Percentiles rank a stretch among this genome's conserved stretches.
These are phyloP conservation scores for Papilio protenor DNA, from an alignment of 2,888 invertebrate species.

Conservation along the genomic window DNA sequence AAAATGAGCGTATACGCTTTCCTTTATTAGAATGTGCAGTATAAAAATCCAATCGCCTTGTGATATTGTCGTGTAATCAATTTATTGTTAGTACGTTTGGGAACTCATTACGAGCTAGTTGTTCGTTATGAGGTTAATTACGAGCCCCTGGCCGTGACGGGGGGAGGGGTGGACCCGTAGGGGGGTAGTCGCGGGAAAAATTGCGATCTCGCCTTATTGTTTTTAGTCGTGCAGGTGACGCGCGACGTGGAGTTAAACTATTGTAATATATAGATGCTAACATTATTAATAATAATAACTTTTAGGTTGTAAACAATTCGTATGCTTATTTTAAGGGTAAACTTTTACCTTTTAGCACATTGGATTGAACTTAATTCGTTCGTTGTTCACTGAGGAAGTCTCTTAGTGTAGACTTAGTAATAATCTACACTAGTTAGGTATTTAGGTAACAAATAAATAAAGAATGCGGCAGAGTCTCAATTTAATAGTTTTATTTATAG, in stretches of 20 bases:
- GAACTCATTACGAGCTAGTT: slow-evolving; percentile 54
- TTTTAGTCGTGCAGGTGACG: slow-evolving; percentile 49
- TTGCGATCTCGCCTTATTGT: slow-evolving; percentile 68
- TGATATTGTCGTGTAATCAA: slow-evolving; percentile 27
- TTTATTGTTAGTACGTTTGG: slow-evolving; percentile 43
- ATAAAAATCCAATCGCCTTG: slow-evolving; percentile 5
- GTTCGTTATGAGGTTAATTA: slow-evolving; percentile 57
- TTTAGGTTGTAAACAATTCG: not conserved
- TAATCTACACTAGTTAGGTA: not conserved
- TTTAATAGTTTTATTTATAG: no score
- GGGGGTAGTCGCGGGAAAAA: slow-evolving; percentile 54
- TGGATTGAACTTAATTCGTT: not conserved
- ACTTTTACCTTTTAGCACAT: not conserved
- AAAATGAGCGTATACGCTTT: no score
- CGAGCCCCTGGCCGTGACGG: slow-evolving; percentile 31
- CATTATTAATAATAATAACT: not conserved
- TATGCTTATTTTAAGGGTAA: not conserved
- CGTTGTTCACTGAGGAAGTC: not conserved
- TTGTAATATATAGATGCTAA: not conserved
- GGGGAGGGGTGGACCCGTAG: slow-evolving; percentile 42
- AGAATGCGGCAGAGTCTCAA: no score
- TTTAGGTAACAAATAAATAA: not conserved
- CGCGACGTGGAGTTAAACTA: slow-evolving; percentile 4
- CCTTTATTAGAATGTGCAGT: not conserved
- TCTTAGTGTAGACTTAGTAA: not conserved